Evolutionary conservation across 2,113 vertebrate species (phyloP).

Genomic region (Hiodon alosoides): DNA sequence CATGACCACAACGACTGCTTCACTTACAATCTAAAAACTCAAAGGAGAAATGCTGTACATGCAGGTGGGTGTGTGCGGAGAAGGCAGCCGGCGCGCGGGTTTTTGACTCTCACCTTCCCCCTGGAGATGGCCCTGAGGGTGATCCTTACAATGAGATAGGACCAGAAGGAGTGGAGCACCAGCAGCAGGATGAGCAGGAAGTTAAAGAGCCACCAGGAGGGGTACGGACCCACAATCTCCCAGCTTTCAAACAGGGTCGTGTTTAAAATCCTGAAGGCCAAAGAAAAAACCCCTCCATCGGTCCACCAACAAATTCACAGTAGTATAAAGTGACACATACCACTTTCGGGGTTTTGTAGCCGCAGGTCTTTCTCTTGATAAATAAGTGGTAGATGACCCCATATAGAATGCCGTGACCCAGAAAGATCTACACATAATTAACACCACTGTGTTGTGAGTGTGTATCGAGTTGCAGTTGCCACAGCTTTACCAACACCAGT

Average conservation of each 20-base stretch:
- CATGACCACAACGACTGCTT: too few relatives aligned
- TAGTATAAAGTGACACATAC: not conserved
- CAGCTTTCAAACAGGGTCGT: constrained; percentile 90
- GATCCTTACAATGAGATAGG: constrained; percentile 87
- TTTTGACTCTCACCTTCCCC: constrained; percentile 79
- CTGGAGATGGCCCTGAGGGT: constrained; percentile 85
- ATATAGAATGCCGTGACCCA: not conserved
- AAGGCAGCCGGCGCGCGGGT: too few relatives aligned
- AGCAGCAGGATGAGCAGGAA: constrained; percentile 80
- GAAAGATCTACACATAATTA: too few relatives aligned
- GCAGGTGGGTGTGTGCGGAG: too few relatives aligned
- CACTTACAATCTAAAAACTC: too few relatives aligned
- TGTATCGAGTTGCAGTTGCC: too few relatives aligned
- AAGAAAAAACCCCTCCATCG: not conserved
- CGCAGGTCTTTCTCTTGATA: not conserved
- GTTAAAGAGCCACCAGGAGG: constrained; percentile 92
- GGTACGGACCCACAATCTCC: constrained; percentile 91
- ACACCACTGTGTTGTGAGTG: too few relatives aligned
- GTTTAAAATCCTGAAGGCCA: constrained; percentile 82
- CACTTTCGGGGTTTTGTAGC: not conserved
- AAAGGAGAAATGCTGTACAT: too few relatives aligned
- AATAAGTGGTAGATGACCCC: not conserved
- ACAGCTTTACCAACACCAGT: too few relatives aligned
- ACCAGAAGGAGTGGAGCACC: constrained; percentile 88
- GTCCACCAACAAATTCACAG: not conserved